A percentile compares a stretch with the other conserved stretches of the same genome.
These are phyloP conservation scores for Limonius californicus DNA, from an alignment of 1,140 invertebrate species.

Conservation along the genomic window DNA sequence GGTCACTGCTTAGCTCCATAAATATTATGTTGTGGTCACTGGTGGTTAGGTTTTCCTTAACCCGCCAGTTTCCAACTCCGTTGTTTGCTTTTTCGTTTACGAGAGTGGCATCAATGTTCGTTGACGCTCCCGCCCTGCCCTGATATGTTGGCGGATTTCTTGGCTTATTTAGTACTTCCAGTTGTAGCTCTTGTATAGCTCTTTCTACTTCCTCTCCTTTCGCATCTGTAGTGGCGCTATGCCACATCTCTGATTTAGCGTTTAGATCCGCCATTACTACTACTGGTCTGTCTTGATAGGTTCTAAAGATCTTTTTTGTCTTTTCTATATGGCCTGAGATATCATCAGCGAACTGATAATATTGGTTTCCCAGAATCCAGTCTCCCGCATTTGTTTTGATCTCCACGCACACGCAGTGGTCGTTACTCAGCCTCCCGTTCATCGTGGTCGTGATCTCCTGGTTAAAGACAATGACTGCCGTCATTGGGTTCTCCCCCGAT, in stretches of 20 bases:
- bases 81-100: not conserved
- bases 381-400: not conserved
- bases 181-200: not conserved
- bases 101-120: not conserved
- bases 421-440: not conserved
- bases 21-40: constrained; percentile 3
- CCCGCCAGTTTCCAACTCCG: not conserved
- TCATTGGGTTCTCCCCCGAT: not conserved
- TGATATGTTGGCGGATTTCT: not conserved
- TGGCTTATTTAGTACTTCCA: not conserved
- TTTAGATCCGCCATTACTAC: not conserved
- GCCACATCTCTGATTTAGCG: not conserved
- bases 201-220: not conserved
- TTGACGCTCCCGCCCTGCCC: not conserved
- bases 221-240: not conserved
- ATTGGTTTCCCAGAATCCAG: constrained; percentile 11
- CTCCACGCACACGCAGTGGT: constrained; percentile 1
- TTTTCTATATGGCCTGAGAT: not conserved
- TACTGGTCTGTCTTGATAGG: not conserved
- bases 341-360: constrained; percentile 11
- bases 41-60: not conserved
- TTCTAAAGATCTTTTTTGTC: not conserved
- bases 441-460: not conserved
- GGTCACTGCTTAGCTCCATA: not conserved
- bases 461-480: constrained; percentile 1